Base-by-base conservation (phyloP, 2,113 vertebrate species). In the Stigmatopora argus region DNA sequence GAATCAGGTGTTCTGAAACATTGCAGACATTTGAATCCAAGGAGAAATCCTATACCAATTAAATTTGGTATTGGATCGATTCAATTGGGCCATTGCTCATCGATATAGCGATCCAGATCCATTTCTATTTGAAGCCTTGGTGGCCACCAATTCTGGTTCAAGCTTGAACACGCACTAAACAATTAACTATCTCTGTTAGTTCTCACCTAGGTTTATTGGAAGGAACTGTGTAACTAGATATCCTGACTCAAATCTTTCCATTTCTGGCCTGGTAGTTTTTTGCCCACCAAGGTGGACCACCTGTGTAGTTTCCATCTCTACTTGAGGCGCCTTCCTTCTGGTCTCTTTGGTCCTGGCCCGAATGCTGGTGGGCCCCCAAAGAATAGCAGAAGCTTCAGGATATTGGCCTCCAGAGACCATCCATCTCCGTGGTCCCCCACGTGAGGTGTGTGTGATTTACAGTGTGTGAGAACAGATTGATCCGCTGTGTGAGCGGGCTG, bases 241-340 rank as follows among this genome's bases (percentile, higher is more conserved):
- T 34, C 21, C 19, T 67, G 41, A 70, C 71, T 72, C 34, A 57
- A 31, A 31, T 10, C 23, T 41, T 6, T 34, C 57, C 34, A 19
- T 61, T 61, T 3, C 7, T 21, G 18, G 11, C 58, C 58, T 61
- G 38, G 71, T 68, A 69, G 55, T 15, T 59, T n/a, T 72, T 64
- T 65, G 90, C 79, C 90, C 91, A 91, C 90, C 88, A 62, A 74
- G 57, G 88, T 84, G 78, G 90, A 91, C 91, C 90, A 91, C 91
- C 91, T 90, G 80, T 86, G 85, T 77, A 66, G 83, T 83, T 86
- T 71, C 77, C 84, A 83, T 85, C 81, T 82, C 81, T 76, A 67
- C 51, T 76, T 60, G 64, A 84, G 78, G 76, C 66, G 65, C 79
- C 83, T 81, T 74, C 49, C 1, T 70, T 79, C 75, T 59, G 71